Conservation (phyloP, 2,113 vertebrate species). For the Dasyprocta punctata region DNA sequence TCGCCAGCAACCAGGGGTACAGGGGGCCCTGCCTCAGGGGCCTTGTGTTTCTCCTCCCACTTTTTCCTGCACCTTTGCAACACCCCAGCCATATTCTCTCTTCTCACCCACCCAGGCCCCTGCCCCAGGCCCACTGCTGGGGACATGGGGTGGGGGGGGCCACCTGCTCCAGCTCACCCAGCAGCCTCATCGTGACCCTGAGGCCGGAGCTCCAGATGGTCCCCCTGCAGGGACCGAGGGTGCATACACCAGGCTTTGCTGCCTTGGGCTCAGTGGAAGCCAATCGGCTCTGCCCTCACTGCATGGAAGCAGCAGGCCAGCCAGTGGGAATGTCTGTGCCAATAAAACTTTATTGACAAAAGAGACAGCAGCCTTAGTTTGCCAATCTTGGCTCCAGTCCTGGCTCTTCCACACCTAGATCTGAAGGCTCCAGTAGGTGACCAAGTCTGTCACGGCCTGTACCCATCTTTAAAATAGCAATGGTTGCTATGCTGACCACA, state of each 20-base stretch:
- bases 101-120: no score
- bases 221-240: neutral
- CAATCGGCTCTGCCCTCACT: neutral
- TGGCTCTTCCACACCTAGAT: accelerated
- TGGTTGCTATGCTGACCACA: no score
- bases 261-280: accelerated
- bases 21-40: neutral
- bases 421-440: neutral
- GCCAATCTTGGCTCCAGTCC: neutral
- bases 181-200: no score
- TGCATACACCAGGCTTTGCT: accelerated
- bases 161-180: accelerated
- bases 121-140: neutral
- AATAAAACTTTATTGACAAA: neutral
- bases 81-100: neutral
- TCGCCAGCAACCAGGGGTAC: neutral
- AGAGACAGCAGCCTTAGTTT: accelerated
- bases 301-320: neutral
- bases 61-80: accelerated
- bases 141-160: no score
- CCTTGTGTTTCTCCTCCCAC: neutral
- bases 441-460: neutral
- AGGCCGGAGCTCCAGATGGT: neutral
- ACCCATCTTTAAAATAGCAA: neutral
- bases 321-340: accelerated